Base-by-base conservation (phyloP, 2,113 vertebrate species). In the Hippocampus guttulatus region DNA sequence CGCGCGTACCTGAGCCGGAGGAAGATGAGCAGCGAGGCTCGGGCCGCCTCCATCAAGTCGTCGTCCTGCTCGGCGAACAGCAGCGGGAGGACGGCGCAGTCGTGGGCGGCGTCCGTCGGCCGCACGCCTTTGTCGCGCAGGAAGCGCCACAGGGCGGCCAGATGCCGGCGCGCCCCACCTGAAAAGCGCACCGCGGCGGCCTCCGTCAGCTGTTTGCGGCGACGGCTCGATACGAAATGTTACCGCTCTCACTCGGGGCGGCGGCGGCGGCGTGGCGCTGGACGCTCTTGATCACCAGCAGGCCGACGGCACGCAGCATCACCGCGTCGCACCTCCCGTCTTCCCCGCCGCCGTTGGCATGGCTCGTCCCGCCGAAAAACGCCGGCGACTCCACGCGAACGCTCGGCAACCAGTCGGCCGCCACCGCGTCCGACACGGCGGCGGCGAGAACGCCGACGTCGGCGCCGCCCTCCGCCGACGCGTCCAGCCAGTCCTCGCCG, bases 51-150 rank as follows among this genome's bases (percentile, higher is more conserved):
- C 78, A 97, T 90, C 94, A 99, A 92, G 83, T 99, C 96, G 67
- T 99, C 97, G 0, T 99, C 97, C 88, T 99, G 97, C 57, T 99
- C 97, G 55, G 92, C 91, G 70, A 98, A 98, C 74, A 95, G 82
- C 78, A 89, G 68, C 25, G 91, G 92, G 67, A 95, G 73, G 95
- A 95, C 97, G 71, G 87, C 90, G 87, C 97, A 99, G 1, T 51
- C 75, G 82, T 95, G 92, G 14, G 64, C 54, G 63, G 45, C 60
- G 6, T 74, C 77, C 0, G 52, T 54, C 52, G 71, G 71, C 40
- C 58, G 80, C 27, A 62, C 25, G 0, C 89, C 69, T 1, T 89
- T 82, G 41, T 67, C 84, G 72, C 76, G 88, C 87, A 97, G 89
- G 88, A 97, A 96, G 2, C 16, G 11, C 86, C 89, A 87, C 75